Base-by-base conservation (phyloP, 2,888 invertebrate genomes). In the Trichopria drosophilae region DNA sequence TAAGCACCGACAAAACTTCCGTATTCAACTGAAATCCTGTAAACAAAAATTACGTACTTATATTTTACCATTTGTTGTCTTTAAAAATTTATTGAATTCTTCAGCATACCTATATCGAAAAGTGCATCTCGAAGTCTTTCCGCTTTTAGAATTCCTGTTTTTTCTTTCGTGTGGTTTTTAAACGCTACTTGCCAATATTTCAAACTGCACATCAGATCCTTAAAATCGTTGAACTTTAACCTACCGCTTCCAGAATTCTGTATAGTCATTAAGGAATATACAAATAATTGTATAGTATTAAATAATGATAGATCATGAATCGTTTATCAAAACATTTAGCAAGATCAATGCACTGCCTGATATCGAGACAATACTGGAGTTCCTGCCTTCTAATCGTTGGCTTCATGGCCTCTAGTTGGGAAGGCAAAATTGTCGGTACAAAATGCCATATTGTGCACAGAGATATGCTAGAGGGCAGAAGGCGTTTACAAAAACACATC, bases 181-280 rank as follows among this genome's bases (percentile, higher is more conserved):
- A 94, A 94, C 2, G 91, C 86, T 16, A 87, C 85, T 69, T 94
- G 93, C 93, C 93, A 93, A 54, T 88, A 85, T 68, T 93, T 93
- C 35, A 94, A 76, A 66, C 92, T 93, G 66, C 90, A 91, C 86
- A 94, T 91, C 56, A 94, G 81, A 68, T 93, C 92, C 72, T 91
- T 93, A 74, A 93, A 94, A 68, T 93, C 91, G 43, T 82, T 80
- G 62, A 93, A 87, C 55, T 87, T 88, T 42, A 94, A 81, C 53
- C 93, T 82, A 1, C 93, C 93, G 22, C 83, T 85, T 45, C 88
- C 87, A 35, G 85, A 82, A 67, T 84, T 86, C 89, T 86, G 68
- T 60, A 57, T 44, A 16, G 51, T 36, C 7, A 50, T 65, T 63
- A 67, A 70, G 65, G 63, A 59, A 46, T 34, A 51, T 13, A 31